phyloP scores from a whole-genome alignment of 2,113 vertebrate genomes.

The Chitala chitala region DNA sequence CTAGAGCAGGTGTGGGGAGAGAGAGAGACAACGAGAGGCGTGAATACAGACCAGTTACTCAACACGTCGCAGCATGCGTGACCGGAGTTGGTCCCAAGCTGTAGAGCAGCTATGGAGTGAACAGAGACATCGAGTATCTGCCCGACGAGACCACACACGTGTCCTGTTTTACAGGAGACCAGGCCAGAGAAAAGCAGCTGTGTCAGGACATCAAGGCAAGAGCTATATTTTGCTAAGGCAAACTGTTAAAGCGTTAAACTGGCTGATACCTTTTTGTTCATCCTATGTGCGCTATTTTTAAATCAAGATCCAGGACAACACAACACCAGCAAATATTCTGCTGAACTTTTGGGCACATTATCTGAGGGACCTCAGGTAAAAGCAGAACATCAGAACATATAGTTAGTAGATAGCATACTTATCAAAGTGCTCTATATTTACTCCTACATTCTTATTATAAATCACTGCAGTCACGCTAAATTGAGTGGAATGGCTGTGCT shows the following conservation, averaged over 20 bases:
- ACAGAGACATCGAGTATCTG: background rate
- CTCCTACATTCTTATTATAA: constrained; percentile 31
- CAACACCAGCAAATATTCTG: background rate
- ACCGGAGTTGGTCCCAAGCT: constrained; percentile 8
- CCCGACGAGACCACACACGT: background rate
- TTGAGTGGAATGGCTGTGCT: constrained; percentile 3
- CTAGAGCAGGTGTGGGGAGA: constrained; percentile 63
- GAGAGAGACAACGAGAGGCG: constrained; percentile 38
- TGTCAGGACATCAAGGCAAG: background rate
- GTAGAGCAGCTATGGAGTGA: background rate
- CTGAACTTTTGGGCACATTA: background rate
- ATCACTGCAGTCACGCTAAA: constrained; percentile 11
- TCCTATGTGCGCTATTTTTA: too few species aligned
- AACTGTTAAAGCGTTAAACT: too few species aligned
- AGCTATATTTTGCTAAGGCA: too few species aligned
- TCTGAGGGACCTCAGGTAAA: background rate
- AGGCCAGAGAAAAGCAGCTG: background rate
- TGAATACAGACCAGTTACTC: constrained; percentile 31
- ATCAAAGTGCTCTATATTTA: constrained; percentile 8
- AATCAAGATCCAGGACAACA: background rate
- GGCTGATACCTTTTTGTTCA: too few species aligned
- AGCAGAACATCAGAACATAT: background rate
- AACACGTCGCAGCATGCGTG: constrained; percentile 20
- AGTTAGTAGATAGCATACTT: background rate
- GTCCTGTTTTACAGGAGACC: background rate